phyloP scores from a whole-genome alignment of 2,888 invertebrate genomes.

The Catotricha subobsoleta region DNA sequence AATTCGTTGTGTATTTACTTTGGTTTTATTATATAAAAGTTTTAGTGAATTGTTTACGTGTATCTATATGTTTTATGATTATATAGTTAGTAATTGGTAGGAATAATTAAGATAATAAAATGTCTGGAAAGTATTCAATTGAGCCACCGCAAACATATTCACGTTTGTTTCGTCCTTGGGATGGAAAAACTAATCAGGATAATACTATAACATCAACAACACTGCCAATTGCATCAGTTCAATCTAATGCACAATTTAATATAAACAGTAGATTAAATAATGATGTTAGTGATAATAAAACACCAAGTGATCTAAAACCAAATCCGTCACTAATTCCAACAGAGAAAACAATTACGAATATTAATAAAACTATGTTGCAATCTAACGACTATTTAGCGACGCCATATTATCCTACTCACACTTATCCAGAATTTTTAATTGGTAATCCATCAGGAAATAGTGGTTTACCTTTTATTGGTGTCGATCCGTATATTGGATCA shows the following conservation, averaged over 20 bases:
- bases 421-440: neutral
- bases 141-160: conserved; percentile 32
- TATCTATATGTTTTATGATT: too few relatives aligned
- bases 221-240: conserved; percentile 11
- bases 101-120: too few relatives aligned
- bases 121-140: too few relatives aligned
- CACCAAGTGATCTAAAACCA: neutral
- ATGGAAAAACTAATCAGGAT: conserved; percentile 16
- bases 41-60: too few relatives aligned
- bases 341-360: too few relatives aligned
- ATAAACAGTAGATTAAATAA: neutral
- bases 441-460: too few relatives aligned
- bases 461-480: conserved; percentile 17
- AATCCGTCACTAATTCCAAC: too few relatives aligned
- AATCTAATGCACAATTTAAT: neutral
- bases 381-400: too few relatives aligned
- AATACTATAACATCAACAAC: conserved; percentile 19
- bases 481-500: conserved; percentile 30
- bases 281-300: neutral
- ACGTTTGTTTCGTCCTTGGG: conserved; percentile 44
- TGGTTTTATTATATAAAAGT: too few relatives aligned
- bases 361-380: conserved; percentile 11
- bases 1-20: too few relatives aligned
- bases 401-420: conserved; percentile 17
- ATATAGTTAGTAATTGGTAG: too few relatives aligned